These are phyloP conservation scores for Alligator sinensis DNA, from an alignment of 2,113 vertebrate species.

Conservation along the genomic window DNA sequence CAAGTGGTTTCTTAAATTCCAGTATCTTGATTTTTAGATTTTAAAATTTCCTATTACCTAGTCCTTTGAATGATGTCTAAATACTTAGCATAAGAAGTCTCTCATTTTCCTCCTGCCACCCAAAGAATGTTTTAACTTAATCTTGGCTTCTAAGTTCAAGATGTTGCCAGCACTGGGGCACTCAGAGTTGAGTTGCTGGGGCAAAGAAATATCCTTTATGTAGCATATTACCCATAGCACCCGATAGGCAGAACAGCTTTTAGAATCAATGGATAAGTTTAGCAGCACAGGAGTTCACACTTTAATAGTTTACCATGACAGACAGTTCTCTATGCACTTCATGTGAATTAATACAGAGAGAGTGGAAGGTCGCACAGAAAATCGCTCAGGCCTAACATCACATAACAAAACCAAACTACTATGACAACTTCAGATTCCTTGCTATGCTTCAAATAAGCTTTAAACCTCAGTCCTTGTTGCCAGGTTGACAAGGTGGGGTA, in stretches of 20 bases:
- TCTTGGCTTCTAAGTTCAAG: background rate
- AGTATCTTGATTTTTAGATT: background rate
- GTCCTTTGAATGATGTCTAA: background rate
- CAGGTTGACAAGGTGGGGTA: rapidly evolving
- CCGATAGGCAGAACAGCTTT: background rate
- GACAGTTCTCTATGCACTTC: background rate
- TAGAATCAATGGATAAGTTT: background rate
- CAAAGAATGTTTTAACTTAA: background rate
- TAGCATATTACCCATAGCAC: rapidly evolving
- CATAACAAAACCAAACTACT: background rate
- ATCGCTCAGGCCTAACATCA: background rate
- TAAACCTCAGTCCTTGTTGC: background rate
- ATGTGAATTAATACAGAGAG: background rate
- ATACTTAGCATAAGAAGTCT: background rate
- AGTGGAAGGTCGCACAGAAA: background rate
- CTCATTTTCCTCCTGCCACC: background rate
- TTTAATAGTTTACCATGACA: rapidly evolving
- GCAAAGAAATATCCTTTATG: background rate
- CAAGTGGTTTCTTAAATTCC: background rate
- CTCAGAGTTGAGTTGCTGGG: background rate
- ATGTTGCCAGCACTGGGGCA: background rate
- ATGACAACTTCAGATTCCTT: background rate
- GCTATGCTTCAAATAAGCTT: background rate
- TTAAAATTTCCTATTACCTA: background rate
- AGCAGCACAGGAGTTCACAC: rapidly evolving